Base-by-base conservation (phyloP, 2,888 invertebrate species). In the Ophioninae sp. region DNA sequence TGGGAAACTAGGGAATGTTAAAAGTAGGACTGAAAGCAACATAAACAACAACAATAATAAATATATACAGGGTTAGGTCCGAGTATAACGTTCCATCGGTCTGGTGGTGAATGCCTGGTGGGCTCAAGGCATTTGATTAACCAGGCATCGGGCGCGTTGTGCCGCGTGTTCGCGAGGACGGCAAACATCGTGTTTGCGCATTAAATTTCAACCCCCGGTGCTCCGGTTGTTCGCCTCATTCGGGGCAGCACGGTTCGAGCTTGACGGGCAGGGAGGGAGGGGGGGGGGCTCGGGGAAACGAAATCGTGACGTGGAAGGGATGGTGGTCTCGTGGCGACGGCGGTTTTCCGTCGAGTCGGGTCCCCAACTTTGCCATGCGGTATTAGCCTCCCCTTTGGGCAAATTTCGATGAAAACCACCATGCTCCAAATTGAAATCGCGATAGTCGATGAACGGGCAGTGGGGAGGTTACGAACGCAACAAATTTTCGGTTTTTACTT, bases 161-260 rank as follows among this genome's bases (percentile, higher is more conserved):
- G 75, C 76, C 61, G 61, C 78, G 75, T 72, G 75, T 79, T 84
- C 72, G 63, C 58, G 67, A 79, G 73, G 63, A 69, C 65, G 71
- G 81, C 78, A 84, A 84, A 84, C 84, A 79, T 72, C 68, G 59
- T 84, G 81, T 84, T 84, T 84, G 79, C 84, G 76, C 79, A 84
- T 81, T 81, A 84, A 84, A 81, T 81, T 84, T 84, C 79, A 81
- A 61, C 58, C 74, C 76, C 56, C 58, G 20, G 17, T 22, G 71
- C 30, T 69, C 44, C 30, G 71, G 71, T 69, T 78, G 71, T 79
- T 76, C 75, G 20, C 44, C 76, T 79, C 76, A 63, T 77, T 73
- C 58, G 75, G 64, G 37, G 64, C 37, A 2, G 64, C n/a, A 64
- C 6, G 9, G 64, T 30, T 64, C 37, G 13, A 2, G 37, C 2